These are phyloP conservation scores for Valencia hispanica DNA, from an alignment of 2,797 vertebrate species.

Conservation along the genomic window DNA sequence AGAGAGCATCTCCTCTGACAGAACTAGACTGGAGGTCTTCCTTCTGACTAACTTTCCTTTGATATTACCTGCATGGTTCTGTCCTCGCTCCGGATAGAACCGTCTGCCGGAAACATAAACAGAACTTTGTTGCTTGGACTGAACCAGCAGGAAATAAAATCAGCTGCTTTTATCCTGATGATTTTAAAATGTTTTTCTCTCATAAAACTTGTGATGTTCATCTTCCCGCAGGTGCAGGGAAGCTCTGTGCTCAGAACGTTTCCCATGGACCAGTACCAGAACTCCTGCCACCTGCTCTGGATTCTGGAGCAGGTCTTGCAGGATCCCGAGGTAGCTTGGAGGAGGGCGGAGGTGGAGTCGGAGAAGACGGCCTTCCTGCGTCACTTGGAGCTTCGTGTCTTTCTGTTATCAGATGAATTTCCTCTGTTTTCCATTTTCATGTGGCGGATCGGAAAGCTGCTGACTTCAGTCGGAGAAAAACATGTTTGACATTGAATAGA, in stretches of 20 bases:
- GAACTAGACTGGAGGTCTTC: background rate
- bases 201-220: background rate
- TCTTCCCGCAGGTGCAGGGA: constrained; percentile 39
- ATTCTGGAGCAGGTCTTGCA: constrained; percentile 86
- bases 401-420: constrained; percentile 85
- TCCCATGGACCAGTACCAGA: constrained; percentile 82
- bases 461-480: constrained; percentile 54
- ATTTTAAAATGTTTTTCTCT: background rate
- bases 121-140: background rate
- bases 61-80: background rate
- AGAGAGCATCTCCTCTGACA: too few species aligned
- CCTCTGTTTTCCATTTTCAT: constrained; percentile 88
- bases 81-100: background rate
- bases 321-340: background rate
- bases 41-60: background rate
- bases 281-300: constrained; percentile 83
- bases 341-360: constrained; percentile 3
- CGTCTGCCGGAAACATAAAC: too few species aligned
- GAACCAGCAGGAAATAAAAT: background rate
- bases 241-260: constrained; percentile 44
- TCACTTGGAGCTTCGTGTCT: constrained; percentile 80
- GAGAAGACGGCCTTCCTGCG: constrained; percentile 73
- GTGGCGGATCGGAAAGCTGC: constrained; percentile 84
- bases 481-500: background rate
- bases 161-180: background rate